These are phyloP conservation scores for Physella acuta DNA, from an alignment of 1,140 invertebrate species.

Conservation along the genomic window DNA sequence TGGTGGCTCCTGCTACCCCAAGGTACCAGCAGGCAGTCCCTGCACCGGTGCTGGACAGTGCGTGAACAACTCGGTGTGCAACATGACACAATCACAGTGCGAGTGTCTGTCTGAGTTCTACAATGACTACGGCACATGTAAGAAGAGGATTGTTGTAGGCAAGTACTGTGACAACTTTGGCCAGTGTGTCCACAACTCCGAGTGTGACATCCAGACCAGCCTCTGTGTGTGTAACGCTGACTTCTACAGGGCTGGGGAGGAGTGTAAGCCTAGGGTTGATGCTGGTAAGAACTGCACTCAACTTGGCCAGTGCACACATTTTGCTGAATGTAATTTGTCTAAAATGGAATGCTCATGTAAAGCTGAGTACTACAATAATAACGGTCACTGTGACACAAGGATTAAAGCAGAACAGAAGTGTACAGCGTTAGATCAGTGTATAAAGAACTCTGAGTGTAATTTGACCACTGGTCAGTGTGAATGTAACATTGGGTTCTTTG, in stretches of 20 bases:
- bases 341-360: slow-evolving; percentile 15
- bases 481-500: slow-evolving; percentile 22
- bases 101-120: slow-evolving; percentile 21
- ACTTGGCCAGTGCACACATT: slow-evolving; percentile 22
- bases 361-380: slow-evolving; percentile 19
- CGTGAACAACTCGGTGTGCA: slow-evolving; percentile 22
- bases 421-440: slow-evolving; percentile 20
- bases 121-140: slow-evolving; percentile 19
- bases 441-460: slow-evolving; percentile 25
- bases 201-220: slow-evolving; percentile 22
- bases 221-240: slow-evolving; percentile 23
- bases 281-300: slow-evolving; percentile 19
- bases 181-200: slow-evolving; percentile 26
- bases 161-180: slow-evolving; percentile 20
- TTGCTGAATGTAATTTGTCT: slow-evolving; percentile 18
- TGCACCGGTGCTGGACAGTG: slow-evolving; percentile 24
- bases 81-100: background rate
- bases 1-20: slow-evolving; percentile 22
- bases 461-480: slow-evolving; percentile 12
- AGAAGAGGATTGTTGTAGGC: background rate
- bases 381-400: slow-evolving; percentile 13
- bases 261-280: slow-evolving; percentile 13
- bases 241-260: slow-evolving; percentile 13
- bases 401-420: slow-evolving; percentile 9
- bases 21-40: slow-evolving; percentile 17